Percentiles rank a stretch among this genome's conserved stretches.
These are phyloP conservation scores for Myopa tessellatipennis DNA, from an alignment of 2,888 invertebrate species.

Conservation along the genomic window DNA sequence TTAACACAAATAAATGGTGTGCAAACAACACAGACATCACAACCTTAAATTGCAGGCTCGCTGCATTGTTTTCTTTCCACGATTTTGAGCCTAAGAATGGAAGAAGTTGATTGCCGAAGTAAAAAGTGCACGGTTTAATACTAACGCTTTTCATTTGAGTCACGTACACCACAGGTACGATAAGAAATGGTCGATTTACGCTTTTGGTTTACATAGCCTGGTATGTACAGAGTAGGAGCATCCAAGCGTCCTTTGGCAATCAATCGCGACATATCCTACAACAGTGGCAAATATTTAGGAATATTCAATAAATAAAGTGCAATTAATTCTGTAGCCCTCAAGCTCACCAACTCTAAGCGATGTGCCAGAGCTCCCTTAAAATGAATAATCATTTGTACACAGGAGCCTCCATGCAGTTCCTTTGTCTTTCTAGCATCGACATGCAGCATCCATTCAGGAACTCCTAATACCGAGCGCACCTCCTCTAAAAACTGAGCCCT, in stretches of 20 bases:
- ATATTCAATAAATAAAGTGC: not conserved
- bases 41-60: too few species aligned
- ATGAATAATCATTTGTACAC: constrained; percentile 87
- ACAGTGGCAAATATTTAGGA: not conserved
- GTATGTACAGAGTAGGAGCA: constrained; percentile 80
- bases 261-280: constrained; percentile 76
- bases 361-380: constrained; percentile 86
- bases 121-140: constrained; percentile 8
- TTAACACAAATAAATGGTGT: too few species aligned
- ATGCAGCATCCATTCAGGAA: constrained; percentile 90
- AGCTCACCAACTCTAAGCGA: constrained; percentile 78
- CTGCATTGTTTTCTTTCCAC: not conserved
- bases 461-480: constrained; percentile 82
- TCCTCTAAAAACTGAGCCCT: constrained; percentile 88
- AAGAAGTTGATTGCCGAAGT: not conserved
- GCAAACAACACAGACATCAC: too few species aligned
- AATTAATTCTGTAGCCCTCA: not conserved
- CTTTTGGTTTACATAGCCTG: constrained; percentile 79
- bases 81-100: not conserved
- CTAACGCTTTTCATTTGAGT: constrained; percentile 78
- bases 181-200: constrained; percentile 79
- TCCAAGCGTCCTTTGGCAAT: constrained; percentile 80
- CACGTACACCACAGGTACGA: constrained; percentile 80
- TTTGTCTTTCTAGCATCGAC: constrained; percentile 86
- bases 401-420: constrained; percentile 80